Evolutionary conservation across 2,888 invertebrate species (phyloP).

Genomic region (Nomada ruficornis): DNA sequence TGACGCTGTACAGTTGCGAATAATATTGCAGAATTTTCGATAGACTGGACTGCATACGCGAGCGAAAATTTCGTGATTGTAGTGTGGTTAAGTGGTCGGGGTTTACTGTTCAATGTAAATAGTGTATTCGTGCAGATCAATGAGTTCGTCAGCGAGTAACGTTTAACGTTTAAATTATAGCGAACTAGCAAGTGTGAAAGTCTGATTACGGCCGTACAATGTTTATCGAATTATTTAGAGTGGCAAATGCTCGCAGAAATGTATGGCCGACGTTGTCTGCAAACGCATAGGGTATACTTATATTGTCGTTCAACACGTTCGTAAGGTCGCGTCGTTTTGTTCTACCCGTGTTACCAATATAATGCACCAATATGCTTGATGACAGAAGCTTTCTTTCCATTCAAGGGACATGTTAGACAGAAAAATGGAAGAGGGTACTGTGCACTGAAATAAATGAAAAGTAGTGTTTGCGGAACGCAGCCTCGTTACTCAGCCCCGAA

Average conservation of each 20-base stretch:
- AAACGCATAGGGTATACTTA: not conserved
- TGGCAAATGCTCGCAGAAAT: not conserved
- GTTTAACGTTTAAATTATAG: too few relatives aligned
- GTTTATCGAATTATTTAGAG: constrained; percentile 24
- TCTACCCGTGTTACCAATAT: not conserved
- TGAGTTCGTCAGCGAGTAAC: too few relatives aligned
- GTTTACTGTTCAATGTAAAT: too few relatives aligned
- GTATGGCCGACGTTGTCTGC: not conserved
- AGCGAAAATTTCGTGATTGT: too few relatives aligned
- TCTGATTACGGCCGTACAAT: constrained; percentile 8
- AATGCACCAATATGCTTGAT: too few relatives aligned
- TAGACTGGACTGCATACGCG: too few relatives aligned
- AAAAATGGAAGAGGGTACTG: not conserved
- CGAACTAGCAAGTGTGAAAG: too few relatives aligned
- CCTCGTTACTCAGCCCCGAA: not conserved
- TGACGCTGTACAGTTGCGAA: too few relatives aligned
- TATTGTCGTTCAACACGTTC: constrained; percentile 10
- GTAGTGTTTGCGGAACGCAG: not conserved
- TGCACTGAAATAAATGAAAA: constrained; percentile 20
- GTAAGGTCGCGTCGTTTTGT: not conserved
- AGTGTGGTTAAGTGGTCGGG: too few relatives aligned
- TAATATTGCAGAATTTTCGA: too few relatives aligned
- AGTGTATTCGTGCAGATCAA: too few relatives aligned
- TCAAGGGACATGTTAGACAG: not conserved
- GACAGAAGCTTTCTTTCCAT: not conserved